Base-by-base conservation (phyloP, 2,888 invertebrate genomes). In the Lissonota sp. region DNA sequence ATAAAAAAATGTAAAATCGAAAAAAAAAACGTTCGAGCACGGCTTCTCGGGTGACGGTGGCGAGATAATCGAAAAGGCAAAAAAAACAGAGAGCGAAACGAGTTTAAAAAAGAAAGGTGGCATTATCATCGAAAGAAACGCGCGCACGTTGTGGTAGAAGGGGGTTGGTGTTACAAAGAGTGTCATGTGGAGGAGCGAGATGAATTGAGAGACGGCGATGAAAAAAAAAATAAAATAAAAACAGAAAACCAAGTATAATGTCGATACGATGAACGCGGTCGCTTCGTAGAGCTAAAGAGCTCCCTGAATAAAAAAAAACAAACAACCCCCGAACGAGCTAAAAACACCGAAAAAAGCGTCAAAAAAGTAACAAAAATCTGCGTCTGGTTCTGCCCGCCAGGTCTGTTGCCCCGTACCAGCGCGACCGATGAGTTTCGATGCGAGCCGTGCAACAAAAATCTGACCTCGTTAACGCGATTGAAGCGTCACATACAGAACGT, bases 401-500 rank as follows among this genome's bases (percentile, higher is more conserved):
- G 95, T 95, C 90, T 91, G 90, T 92, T 92, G 92, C 91, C 91
- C 87, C 93, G 91, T 90, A 94, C 94, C 93, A 94, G 94, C 94
- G 95, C 95, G 95, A 96, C 95, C 93, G 97, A 97, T 94, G 97
- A 97, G 94, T 97, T 96, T 95, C 95, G 97, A 93, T 97, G 97
- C 94, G 97, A 97, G 95, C 97, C 97, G 90, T 97, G 97, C 96
- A 97, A 97, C 95, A 97, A 97, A 95, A 97, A 96, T 94, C 94
- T 97, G 92, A 97, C 97, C 92, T 97, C 97, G 90, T 94, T 97
- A 93, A 97, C 97, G 91, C 95, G 97, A 92, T 96, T 97, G 94
- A 97, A 97, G 95, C 95, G 97, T 91, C 97, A 97, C 94, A 97
- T 97, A 94, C 97, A 97, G 95, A 97, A 97, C 94, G 97, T 97